Conservation (phyloP, 2,113 vertebrate species). For the Amphiprion percula region DNA sequence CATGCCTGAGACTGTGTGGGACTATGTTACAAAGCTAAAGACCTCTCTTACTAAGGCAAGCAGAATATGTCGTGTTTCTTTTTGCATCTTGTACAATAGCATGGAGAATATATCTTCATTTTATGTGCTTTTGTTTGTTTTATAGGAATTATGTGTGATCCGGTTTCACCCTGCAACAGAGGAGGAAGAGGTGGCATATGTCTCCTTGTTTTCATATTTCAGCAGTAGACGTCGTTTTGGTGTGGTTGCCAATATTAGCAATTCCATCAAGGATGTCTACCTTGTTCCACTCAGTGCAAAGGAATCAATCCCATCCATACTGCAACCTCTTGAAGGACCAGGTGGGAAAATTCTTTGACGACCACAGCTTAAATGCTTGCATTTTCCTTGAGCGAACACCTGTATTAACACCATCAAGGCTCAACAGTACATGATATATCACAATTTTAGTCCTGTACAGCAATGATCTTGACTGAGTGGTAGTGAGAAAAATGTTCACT, state of each 20-base stretch:
- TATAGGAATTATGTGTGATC: slow-evolving; percentile 94
- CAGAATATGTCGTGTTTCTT: neutral
- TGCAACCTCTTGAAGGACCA: slow-evolving; percentile 97
- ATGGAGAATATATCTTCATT: neutral
- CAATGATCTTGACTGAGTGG: too few species aligned
- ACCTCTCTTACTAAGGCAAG: slow-evolving; percentile 95
- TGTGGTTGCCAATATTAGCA: slow-evolving; percentile 94
- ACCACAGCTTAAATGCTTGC: neutral
- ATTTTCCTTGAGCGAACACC: neutral
- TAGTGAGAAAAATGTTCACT: too few species aligned
- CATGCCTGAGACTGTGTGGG: slow-evolving; percentile 96
- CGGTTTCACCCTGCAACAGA: slow-evolving; percentile 97
- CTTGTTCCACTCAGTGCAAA: slow-evolving; percentile 94
- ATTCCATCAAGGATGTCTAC: slow-evolving; percentile 96
- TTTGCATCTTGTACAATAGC: neutral
- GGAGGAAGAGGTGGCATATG: slow-evolving; percentile 97
- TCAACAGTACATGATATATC: neutral
- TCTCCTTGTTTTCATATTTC: slow-evolving; percentile 98
- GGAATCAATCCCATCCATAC: slow-evolving; percentile 92
- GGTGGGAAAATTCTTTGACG: slow-evolving; percentile 84
- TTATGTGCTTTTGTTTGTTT: slow-evolving; percentile 26
- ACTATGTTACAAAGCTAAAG: slow-evolving; percentile 96
- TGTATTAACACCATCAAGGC: neutral
- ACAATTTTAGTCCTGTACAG: too few species aligned
- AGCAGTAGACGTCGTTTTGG: slow-evolving; percentile 97